Conservation (phyloP, 2,797 vertebrate genomes). For the Anomalospiza imberbis region DNA sequence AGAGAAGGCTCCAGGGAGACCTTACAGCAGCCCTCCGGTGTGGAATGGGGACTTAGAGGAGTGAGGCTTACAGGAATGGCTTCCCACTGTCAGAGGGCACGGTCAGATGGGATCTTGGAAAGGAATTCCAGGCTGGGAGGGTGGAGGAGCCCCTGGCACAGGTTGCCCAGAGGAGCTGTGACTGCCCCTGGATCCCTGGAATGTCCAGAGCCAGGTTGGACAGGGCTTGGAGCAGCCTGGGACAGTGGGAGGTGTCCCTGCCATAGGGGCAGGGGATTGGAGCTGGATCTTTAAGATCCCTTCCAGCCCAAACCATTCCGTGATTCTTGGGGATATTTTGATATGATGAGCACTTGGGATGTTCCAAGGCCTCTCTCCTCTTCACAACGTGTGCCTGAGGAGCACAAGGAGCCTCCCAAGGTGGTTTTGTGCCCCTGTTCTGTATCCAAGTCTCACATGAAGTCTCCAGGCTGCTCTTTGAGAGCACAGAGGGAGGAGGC, state of each 20-base stretch:
- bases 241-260: rapidly evolving
- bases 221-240: background rate
- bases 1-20: background rate
- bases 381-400: background rate
- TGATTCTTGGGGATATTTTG: rapidly evolving
- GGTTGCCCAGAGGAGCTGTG: background rate
- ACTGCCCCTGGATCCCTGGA: background rate
- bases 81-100: background rate
- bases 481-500: background rate
- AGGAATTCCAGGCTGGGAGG: background rate
- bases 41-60: background rate
- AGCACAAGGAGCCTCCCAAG: rapidly evolving
- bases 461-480: background rate
- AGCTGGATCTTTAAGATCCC: background rate
- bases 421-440: background rate
- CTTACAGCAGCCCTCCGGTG: rapidly evolving
- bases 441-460: rapidly evolving
- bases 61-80: background rate
- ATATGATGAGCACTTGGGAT: rapidly evolving
- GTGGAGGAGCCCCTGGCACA: rapidly evolving
- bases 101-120: background rate
- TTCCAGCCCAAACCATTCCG: background rate
- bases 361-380: background rate
- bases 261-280: background rate
- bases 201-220: background rate